These are phyloP conservation scores for Trochalopteron elliotii DNA, from an alignment of 2,113 vertebrate species.

Conservation along the genomic window DNA sequence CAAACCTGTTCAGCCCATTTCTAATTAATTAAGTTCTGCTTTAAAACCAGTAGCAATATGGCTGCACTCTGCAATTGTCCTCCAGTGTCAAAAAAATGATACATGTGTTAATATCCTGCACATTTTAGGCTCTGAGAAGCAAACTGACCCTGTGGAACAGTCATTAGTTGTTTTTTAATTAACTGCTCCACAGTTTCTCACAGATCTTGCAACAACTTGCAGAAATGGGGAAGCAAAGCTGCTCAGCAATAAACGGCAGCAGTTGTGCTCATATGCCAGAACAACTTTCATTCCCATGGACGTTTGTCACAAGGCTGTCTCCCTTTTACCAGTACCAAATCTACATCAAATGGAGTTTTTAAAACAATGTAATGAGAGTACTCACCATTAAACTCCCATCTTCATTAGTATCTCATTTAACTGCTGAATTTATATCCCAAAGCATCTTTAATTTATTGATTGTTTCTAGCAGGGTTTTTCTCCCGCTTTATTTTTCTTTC, in stretches of 20 bases:
- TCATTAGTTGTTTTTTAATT: constrained; percentile 68
- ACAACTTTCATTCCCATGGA: constrained; percentile 23
- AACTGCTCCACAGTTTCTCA: constrained; percentile 2
- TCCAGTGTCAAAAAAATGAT: constrained; percentile 58
- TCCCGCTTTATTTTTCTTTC: neutral
- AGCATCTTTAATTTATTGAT: constrained; percentile 69
- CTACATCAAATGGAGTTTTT: constrained; percentile 51
- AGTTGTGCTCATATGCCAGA: neutral
- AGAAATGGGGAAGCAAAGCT: neutral
- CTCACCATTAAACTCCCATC: constrained; percentile 62
- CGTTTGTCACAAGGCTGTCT: constrained; percentile 32
- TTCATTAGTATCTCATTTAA: constrained; percentile 66
- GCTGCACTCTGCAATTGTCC: neutral
- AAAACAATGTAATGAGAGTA: constrained; percentile 56
- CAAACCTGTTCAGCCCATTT: neutral
- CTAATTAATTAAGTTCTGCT: constrained; percentile 29
- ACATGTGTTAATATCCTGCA: constrained; percentile 62
- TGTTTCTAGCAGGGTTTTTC: constrained; percentile 25
- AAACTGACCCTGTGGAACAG: constrained; percentile 48
- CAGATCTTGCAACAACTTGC: constrained; percentile 20
- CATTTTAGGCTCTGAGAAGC: constrained; percentile 29
- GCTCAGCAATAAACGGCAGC: neutral
- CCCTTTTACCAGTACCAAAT: constrained; percentile 4
- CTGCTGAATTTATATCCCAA: constrained; percentile 48
- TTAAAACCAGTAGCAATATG: neutral